Base-by-base conservation (phyloP, 2,888 invertebrate genomes). In the Bedellia somnulentella region DNA sequence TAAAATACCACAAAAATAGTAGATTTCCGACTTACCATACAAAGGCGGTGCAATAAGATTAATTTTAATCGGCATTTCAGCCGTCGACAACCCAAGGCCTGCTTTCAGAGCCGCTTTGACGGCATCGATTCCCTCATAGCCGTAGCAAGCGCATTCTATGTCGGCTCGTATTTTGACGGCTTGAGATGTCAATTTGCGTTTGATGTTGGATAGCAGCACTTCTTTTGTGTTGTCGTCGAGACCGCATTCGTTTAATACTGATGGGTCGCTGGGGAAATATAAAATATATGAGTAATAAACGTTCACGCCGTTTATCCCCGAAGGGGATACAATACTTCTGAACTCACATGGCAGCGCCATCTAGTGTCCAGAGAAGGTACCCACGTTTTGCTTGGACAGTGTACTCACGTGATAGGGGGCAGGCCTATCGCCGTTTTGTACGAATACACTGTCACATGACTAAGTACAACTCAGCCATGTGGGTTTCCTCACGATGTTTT, bases 71-170 rank as follows among this genome's bases (percentile, higher is more conserved):
- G 97, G 96, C 70, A 98, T 80, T 44, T 93, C 93, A 43, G 89
- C 87, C 1, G 93, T 94, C 3, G 97, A 95, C 30, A 93, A 78
- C 23, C 89, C 85, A 21, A 99, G 82, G 2, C 99, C 99, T 38
- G 91, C 82, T 58, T 85, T 88, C 23, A 99, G 71, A 0, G 99
- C 94, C 24, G 87, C 80, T 59, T 99, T 95, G 0, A 99, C 97
- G 3, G 99, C 99, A 71, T 99, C 98, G 41, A 99, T 97, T 15
- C 99, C 99, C 60, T 99, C 98, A 52, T 98, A 99, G 2, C 93
- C 91, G 48, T 93, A 31, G 61, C 95, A 95, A 0, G 93, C 89
- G 41, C 94, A 93, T 62, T 94, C 92, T 46, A 96, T 87, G 60
- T 93, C 93, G 9, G 94, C 89, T 41, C 95, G 80, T 38, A 95